Percentiles rank a stretch among this genome's conserved stretches.
These are phyloP conservation scores for Premnoplex brunnescens DNA, from an alignment of 2,797 vertebrate genomes.

Conservation along the genomic window DNA sequence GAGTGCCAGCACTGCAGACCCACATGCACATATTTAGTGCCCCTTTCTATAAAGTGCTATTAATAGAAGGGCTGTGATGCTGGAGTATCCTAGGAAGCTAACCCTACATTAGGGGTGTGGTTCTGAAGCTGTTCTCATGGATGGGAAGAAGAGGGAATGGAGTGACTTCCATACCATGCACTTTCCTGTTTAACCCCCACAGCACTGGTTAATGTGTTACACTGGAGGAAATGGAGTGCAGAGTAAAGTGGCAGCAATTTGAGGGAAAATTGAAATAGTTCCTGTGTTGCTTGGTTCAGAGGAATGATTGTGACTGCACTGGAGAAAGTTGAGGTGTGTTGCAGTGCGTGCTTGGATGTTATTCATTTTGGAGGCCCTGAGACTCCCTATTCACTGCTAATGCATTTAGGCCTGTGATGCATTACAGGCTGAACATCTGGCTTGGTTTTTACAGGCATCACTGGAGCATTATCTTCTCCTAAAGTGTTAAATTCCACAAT, in stretches of 20 bases:
- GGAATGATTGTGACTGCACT: neutral
- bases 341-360: neutral
- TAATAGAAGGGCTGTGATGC: conserved; percentile 18
- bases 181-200: neutral
- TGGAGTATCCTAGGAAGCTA: neutral
- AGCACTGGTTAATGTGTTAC: neutral
- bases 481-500: conserved; percentile 43
- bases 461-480: conserved; percentile 4
- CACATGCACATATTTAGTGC: neutral
- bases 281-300: neutral
- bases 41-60: neutral
- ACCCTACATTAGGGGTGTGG: conserved; percentile 4
- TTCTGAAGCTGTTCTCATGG: neutral
- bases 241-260: neutral
- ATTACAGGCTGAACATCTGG: conserved; percentile 7
- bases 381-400: neutral
- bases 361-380: neutral
- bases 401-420: neutral
- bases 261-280: neutral
- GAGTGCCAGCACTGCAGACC: neutral
- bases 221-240: neutral
- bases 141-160: neutral
- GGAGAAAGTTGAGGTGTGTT: neutral
- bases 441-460: conserved; percentile 5
- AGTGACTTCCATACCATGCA: neutral